Conservation (phyloP, 2,797 vertebrate species). For the Cynodonichthys magdalenae region DNA sequence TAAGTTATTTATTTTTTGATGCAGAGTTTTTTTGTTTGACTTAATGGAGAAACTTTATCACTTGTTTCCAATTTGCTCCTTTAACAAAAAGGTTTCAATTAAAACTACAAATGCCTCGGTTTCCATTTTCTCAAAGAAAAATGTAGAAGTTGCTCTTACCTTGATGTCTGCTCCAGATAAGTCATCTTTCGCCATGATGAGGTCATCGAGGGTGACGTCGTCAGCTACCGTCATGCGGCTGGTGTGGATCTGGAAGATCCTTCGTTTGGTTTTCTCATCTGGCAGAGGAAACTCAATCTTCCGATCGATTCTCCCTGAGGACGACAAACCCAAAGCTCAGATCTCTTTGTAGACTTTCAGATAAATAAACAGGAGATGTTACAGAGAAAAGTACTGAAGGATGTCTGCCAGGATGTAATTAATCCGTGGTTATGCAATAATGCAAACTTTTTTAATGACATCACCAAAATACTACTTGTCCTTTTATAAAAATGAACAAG, state of each 20-base stretch:
- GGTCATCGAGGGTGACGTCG: conserved; percentile 93
- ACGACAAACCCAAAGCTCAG: background rate
- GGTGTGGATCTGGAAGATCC: conserved; percentile 98
- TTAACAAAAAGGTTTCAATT: too few relatives aligned
- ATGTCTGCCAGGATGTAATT: background rate
- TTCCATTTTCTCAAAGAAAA: too few relatives aligned
- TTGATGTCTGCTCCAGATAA: conserved; percentile 98
- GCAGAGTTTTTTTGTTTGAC: too few relatives aligned
- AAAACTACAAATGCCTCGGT: too few relatives aligned
- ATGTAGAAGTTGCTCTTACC: conserved; percentile 64
- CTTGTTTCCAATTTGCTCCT: too few relatives aligned
- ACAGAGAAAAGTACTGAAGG: too few relatives aligned
- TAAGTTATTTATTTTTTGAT: too few relatives aligned
- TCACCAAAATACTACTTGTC: background rate
- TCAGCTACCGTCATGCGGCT: conserved; percentile 94
- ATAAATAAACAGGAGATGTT: too few relatives aligned
- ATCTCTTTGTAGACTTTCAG: background rate
- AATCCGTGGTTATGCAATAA: background rate
- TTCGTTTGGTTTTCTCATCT: conserved; percentile 95
- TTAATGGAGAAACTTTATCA: too few relatives aligned
- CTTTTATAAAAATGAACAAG: background rate
- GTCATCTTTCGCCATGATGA: conserved; percentile 97
- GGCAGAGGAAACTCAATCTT: conserved; percentile 98
- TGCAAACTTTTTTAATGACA: background rate
- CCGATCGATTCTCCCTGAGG: conserved; percentile 91